Evolutionary conservation across 2,797 vertebrate genomes (phyloP).

Genomic region (Halcyon smyrnensis): DNA sequence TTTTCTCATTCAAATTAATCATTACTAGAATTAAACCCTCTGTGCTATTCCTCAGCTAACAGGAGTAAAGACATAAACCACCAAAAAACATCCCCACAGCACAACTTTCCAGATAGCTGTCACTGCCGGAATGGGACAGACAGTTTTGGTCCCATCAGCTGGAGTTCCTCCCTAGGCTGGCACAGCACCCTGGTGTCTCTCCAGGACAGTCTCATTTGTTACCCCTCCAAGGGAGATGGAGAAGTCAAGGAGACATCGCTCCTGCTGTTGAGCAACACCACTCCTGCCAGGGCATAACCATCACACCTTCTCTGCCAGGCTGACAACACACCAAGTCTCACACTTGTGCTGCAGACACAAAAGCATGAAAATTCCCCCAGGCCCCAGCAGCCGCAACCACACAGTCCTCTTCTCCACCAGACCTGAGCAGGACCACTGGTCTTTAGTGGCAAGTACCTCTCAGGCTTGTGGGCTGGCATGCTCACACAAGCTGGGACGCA

Average conservation of each 20-base stretch:
- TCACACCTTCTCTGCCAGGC: neutral
- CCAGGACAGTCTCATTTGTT: neutral
- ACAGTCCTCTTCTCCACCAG: accelerated
- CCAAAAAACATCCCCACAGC: neutral
- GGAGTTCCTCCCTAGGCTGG: neutral
- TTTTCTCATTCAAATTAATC: constrained; percentile 32
- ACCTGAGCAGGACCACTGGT: accelerated
- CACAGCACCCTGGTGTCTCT: neutral
- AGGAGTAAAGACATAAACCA: neutral
- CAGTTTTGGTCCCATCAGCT: neutral
- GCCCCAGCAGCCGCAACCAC: accelerated
- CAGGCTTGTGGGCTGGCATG: accelerated
- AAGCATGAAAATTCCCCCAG: neutral
- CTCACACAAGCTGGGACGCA: accelerated
- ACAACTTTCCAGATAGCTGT: neutral
- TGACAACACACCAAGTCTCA: neutral
- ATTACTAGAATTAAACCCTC: constrained; percentile 6
- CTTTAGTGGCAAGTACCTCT: neutral
- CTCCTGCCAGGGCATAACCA: neutral
- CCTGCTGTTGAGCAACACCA: neutral
- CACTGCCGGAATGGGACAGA: neutral
- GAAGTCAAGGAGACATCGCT: neutral
- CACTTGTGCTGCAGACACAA: neutral
- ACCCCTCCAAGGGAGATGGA: neutral
- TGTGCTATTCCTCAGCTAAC: neutral